Percentiles rank a stretch among this genome's conserved stretches.
These are phyloP conservation scores for Drosophila infuscata DNA, from an alignment of 2,888 invertebrate species.

Conservation along the genomic window DNA sequence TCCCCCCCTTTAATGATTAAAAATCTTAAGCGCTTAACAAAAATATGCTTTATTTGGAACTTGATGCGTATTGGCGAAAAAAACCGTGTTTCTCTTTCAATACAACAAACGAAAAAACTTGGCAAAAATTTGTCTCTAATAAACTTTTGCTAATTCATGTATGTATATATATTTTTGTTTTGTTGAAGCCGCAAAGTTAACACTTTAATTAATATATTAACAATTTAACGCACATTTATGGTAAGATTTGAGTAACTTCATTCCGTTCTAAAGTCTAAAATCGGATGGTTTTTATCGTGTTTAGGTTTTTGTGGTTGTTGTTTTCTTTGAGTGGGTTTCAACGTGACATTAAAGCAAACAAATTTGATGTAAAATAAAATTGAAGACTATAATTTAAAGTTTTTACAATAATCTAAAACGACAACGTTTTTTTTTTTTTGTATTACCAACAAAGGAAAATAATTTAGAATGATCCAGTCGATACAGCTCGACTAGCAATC, in stretches of 20 bases:
- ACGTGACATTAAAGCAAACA: constrained; percentile 9
- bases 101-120: constrained; percentile 22
- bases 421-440: neutral
- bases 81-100: constrained; percentile 21
- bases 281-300: constrained; percentile 46
- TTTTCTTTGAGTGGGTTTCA: constrained; percentile 1
- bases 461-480: neutral
- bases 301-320: constrained; percentile 17
- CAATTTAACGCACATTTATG: constrained; percentile 71
- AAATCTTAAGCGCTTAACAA: constrained; percentile 56
- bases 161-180: constrained; percentile 38
- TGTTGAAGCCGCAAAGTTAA: constrained; percentile 75
- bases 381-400: neutral
- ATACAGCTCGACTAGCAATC: neutral
- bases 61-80: constrained; percentile 49
- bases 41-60: constrained; percentile 78
- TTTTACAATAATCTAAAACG: neutral
- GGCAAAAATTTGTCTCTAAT: constrained; percentile 34
- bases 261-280: constrained; percentile 55
- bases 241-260: constrained; percentile 54
- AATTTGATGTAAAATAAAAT: neutral
- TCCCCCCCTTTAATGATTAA: neutral
- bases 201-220: constrained; percentile 52
- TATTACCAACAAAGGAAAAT: neutral
- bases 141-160: constrained; percentile 49